Percentiles rank a stretch among this genome's conserved stretches.
Evolutionary conservation across 2,113 vertebrate species (phyloP).

Genomic region (pig (Sus scrofa)): T2T-Sscrofa CM000813.6:111744001-111744500

Average conservation of each 20-base stretch:
- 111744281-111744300: background rate
- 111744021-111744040: slow-evolving; percentile 4
- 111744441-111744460: background rate
- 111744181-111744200: slow-evolving; percentile 28
- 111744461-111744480: background rate
- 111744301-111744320: background rate
- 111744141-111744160: slow-evolving; percentile 4
- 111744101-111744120: background rate
- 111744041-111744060: background rate
- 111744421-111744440: background rate
- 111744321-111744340: background rate
- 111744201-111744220: slow-evolving; percentile 9
- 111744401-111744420: background rate
- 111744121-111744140: background rate
- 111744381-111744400: background rate
- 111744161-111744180: background rate
- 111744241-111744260: slow-evolving; percentile 3
- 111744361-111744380: background rate
- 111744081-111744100: background rate
- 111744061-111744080: slow-evolving; percentile 27
- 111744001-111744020: background rate
- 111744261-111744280: background rate
- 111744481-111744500: background rate
- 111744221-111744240: background rate
- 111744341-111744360: slow-evolving; percentile 26